Base-by-base conservation (phyloP, 92 coral and sea anemone genomes). In the Bergia sp. region DNA sequence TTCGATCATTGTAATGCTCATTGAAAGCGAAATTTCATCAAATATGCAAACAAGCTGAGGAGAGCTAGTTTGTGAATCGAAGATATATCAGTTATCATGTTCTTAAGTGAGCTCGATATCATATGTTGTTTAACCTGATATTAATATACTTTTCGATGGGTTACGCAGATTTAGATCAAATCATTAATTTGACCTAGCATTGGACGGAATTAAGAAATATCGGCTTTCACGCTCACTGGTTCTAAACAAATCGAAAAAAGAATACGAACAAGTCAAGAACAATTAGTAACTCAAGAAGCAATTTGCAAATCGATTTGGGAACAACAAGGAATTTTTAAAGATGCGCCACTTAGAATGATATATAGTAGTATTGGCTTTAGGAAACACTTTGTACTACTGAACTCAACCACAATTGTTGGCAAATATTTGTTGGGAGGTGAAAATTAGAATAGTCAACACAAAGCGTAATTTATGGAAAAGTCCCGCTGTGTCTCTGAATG, bases 31-130 rank as follows among this genome's bases (percentile, higher is more conserved):
- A 44, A 67, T 84, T 82, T 84, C 87, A 84, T 84, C 87, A 84
- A 84, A 84, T 84, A 84, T 84, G 87, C 87, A 84, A 84, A 84
- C 87, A 84, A 84, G 87, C 67, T 12, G 67, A 8, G 55, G 42
- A 69, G 61, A 44, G 61, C 12, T 40, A 50, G 87, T 37, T 23
- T 77, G n/a, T 9, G 36, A 44, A 40, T 20, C 39, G 78, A 47
- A 79, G 43, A 29, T n/a, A 21, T 4, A 80, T 80, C 37, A 80
- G 47, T 21, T 43, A 80, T 57, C 67, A 57, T 8, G 8, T 80
- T 61, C 69, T 61, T 61, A 61, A 61, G 69, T 18, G 69, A 61
- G 69, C 69, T 61, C 0, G n/a, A 61, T 61, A 61, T 61, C 69
- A 61, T 13, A 61, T 38, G 41, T 53, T 50, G 42, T 55, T 57